phyloP scores from a whole-genome alignment of 2,797 vertebrate genomes.

The Merluccius polli region DNA sequence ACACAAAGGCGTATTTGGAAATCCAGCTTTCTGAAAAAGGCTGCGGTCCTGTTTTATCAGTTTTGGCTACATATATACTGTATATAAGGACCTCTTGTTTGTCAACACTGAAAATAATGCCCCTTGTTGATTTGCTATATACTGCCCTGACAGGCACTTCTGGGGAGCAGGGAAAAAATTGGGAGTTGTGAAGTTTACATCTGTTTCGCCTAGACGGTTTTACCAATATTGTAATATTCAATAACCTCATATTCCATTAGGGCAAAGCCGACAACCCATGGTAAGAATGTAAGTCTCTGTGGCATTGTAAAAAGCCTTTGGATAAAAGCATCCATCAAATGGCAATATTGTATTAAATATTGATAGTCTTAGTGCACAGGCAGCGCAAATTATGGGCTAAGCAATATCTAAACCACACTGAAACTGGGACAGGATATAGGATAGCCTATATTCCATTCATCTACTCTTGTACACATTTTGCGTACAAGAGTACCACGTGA shows the following conservation, averaged over 20 bases:
- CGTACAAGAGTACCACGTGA: neutral
- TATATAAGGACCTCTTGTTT: neutral
- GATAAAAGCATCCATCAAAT: neutral
- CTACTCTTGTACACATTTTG: neutral
- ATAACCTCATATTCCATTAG: neutral
- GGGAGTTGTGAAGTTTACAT: neutral
- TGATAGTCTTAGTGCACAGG: neutral
- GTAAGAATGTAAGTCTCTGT: neutral
- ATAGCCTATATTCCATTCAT: neutral
- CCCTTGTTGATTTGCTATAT: neutral
- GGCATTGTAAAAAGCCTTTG: neutral
- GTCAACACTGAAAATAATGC: neutral
- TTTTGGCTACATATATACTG: neutral
- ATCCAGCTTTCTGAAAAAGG: neutral
- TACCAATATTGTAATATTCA: neutral
- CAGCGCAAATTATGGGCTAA: neutral
- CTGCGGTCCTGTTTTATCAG: neutral
- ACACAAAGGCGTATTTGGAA: neutral
- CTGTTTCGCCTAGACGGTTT: neutral
- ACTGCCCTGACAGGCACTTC: neutral
- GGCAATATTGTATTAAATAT: neutral
- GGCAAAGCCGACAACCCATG: neutral
- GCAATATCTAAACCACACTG: neutral
- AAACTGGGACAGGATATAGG: neutral
- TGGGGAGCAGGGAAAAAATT: neutral